These are phyloP conservation scores for Aeoliscus strigatus DNA, from an alignment of 2,797 vertebrate species.

Conservation along the genomic window DNA sequence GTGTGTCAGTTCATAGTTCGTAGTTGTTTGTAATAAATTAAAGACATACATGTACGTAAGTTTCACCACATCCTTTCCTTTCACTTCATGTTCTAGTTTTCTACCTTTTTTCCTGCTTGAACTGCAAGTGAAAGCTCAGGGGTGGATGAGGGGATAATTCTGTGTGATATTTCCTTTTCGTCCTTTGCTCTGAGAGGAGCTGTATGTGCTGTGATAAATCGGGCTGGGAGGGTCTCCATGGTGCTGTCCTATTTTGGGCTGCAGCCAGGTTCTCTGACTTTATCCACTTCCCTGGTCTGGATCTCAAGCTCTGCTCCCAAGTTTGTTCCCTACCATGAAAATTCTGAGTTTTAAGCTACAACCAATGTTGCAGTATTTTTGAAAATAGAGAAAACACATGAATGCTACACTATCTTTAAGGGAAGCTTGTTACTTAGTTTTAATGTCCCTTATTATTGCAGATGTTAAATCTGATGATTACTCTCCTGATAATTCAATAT, in stretches of 20 bases:
- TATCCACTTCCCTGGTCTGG: slow-evolving; percentile 34
- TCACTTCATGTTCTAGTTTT: slow-evolving; percentile 11
- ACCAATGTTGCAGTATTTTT: no score
- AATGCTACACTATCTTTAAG: no score
- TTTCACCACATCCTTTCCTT: slow-evolving; percentile 23
- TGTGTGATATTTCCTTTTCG: slow-evolving; percentile 46
- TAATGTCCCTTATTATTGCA: no score
- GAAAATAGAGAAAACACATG: no score
- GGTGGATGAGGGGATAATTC: slow-evolving; percentile 48
- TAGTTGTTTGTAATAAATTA: slow-evolving; percentile 40
- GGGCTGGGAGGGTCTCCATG: slow-evolving; percentile 56
- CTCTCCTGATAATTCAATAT: no score
- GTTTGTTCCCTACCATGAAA: slow-evolving; percentile 37
- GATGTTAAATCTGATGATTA: no score
- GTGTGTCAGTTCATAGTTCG: slow-evolving; percentile 22
- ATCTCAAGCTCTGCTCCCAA: slow-evolving; percentile 32
- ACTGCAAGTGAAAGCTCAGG: slow-evolving; percentile 15
- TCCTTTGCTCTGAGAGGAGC: slow-evolving; percentile 37
- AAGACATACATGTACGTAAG: slow-evolving; percentile 9
- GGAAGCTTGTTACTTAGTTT: no score
- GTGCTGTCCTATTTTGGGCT: slow-evolving; percentile 69
- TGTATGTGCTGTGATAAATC: slow-evolving; percentile 54
- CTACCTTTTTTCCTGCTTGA: slow-evolving; percentile 17
- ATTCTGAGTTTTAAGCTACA: no score
- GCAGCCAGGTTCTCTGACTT: slow-evolving; percentile 44